Evolutionary conservation across 53 echinoderm and acorn worm species (phyloP).

Genomic region (Henricia sp.): DNA sequence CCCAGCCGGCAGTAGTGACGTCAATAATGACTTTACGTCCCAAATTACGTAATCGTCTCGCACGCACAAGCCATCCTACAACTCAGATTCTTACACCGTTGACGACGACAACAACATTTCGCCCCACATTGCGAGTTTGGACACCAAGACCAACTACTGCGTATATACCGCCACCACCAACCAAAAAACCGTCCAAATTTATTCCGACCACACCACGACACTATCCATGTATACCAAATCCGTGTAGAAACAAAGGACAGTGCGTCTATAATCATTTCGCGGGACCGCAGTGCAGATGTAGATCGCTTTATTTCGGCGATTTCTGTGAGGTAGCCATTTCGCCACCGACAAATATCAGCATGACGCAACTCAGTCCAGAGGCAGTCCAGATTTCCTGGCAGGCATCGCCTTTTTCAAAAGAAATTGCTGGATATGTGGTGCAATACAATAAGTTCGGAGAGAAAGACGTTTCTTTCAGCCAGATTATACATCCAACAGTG

Average conservation of each 20-base stretch:
- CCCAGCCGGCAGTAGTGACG: background rate
- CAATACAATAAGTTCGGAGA: constrained; percentile 79
- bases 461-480: constrained; percentile 25
- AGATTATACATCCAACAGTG: constrained; percentile 69
- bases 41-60: too few relatives aligned
- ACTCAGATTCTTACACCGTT: background rate
- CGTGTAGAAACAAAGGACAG: constrained; percentile 78
- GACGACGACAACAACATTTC: background rate
- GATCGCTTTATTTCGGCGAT: constrained; percentile 72
- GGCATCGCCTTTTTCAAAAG: constrained; percentile 37
- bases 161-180: background rate
- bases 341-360: constrained; percentile 79
- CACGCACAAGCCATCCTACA: constrained; percentile 4
- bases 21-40: background rate
- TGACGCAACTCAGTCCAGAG: constrained; percentile 26
- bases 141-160: background rate
- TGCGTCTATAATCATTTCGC: constrained; percentile 49
- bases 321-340: constrained; percentile 66
- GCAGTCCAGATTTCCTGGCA: constrained; percentile 67
- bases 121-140: background rate
- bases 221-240: constrained; percentile 62
- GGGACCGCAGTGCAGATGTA: constrained; percentile 67
- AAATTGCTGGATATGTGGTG: constrained; percentile 71
- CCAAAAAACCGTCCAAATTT: background rate
- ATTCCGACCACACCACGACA: background rate